These are phyloP conservation scores for Dione vanillae DNA, from an alignment of 2,888 invertebrate genomes.

Conservation along the genomic window DNA sequence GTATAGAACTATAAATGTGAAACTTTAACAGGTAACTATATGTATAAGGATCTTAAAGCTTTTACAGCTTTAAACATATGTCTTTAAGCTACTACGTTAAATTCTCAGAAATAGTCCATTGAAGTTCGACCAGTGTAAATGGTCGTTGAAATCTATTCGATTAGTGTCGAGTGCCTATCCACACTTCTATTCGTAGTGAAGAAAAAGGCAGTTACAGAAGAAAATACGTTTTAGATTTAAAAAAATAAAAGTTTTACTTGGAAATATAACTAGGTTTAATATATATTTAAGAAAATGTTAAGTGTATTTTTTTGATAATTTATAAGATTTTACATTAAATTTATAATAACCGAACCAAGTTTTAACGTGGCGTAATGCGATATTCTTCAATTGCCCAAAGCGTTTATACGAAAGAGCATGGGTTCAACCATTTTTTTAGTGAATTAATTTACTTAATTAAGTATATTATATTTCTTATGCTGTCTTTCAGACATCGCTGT, in stretches of 20 bases:
- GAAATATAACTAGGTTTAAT: too few relatives aligned
- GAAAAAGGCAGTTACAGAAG: slow-evolving; percentile 41
- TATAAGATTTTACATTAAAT: slow-evolving; percentile 1
- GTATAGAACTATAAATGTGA: background rate
- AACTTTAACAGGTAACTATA: too few relatives aligned
- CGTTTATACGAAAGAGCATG: background rate
- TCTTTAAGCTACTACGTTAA: slow-evolving; percentile 3
- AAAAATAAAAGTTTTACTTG: too few relatives aligned
- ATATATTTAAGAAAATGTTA: background rate
- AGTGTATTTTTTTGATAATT: background rate
- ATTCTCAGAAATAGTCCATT: slow-evolving; percentile 38
- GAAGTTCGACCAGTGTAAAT: slow-evolving; percentile 38
- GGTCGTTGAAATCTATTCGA: slow-evolving; percentile 44
- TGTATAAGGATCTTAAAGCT: background rate
- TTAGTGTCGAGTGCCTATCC: slow-evolving; percentile 38
- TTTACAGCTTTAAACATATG: slow-evolving; percentile 4
- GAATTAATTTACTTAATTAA: background rate
- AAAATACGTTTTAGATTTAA: slow-evolving; percentile 42
- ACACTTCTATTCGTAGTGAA: slow-evolving; percentile 37
- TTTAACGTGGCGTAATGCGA: background rate
- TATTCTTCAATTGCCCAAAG: slow-evolving; percentile 9
- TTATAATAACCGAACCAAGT: slow-evolving; percentile 8
- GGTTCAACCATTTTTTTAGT: background rate
- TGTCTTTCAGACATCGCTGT: background rate
- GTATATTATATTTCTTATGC: background rate